Evolutionary conservation across 2,113 vertebrate species (phyloP), one percentile per base, ranked within the genome.

Genomic region (Patagioenas fasciata): DNA sequence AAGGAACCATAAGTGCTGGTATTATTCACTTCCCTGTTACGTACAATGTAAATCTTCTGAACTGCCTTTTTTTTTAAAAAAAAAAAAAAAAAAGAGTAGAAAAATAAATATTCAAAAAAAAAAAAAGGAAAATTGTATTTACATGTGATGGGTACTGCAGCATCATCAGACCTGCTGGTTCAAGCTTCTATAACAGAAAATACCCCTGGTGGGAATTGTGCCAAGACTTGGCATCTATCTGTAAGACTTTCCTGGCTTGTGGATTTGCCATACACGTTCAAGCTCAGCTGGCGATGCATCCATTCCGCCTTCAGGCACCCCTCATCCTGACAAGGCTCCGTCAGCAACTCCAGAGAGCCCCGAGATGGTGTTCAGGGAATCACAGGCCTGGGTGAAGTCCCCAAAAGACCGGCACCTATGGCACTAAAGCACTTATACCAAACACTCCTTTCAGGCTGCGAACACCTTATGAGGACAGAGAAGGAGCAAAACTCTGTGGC

Each of bases 1-100:
- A 98, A 98, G 98, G 98, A 99, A 98, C 98, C 99, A 98, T 98
- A 99, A 99, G 99, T 99, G 99, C 99, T 99, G 98, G 99, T 98
- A 98, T 98, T 98, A 98, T 97, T 98, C 98, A 98, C 97, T 98
- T 98, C 98, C 98, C 98, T 98, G 98, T 95, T 99, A 98, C 95
- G 92, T 98, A 98, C 88, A 96, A 97, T 98, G 98, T 99, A 98
- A 98, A 98, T 98, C 98, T 98, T 98, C 97, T 61, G 97, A 98
- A 99, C 98, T 98, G 98, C 98, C 99, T 99, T 99, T 98, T 98
- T 98, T 95, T 92, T 70, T 94, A 92, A 51, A 80, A 89, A 85
- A 95, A 89, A 82, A 17, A 65, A 89, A 74, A 79, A 72, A 91
- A 70, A 91, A 91, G 11, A 93, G 91, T 82, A 95, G 73, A 89